Conservation (phyloP, 2,113 vertebrate genomes). For the Salminus brasiliensis region DNA sequence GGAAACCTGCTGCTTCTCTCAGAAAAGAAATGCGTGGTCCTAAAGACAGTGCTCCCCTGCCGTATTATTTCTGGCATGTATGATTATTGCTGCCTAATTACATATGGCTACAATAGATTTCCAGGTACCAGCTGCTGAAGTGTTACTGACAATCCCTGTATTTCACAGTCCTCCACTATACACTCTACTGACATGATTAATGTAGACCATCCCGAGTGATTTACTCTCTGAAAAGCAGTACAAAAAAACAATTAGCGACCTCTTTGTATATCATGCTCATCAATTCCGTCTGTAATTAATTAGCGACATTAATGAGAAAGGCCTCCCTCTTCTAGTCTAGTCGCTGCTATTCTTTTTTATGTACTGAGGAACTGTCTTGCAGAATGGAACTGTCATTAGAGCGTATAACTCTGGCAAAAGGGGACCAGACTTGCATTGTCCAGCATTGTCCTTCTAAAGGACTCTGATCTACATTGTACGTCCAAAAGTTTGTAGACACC, state of each 20-base stretch:
- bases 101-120: constrained; percentile 9
- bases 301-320: constrained; percentile 17
- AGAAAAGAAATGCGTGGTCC: neutral
- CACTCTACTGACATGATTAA: neutral
- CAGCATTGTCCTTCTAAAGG: neutral
- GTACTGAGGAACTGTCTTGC: constrained; percentile 11
- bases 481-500: neutral
- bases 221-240: neutral
- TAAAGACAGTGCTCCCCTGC: neutral
- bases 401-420: constrained; percentile 4
- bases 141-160: neutral
- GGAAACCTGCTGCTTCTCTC: neutral
- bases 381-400: neutral
- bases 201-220: neutral
- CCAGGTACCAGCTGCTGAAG: neutral
- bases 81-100: constrained; percentile 26
- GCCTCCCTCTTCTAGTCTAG: neutral
- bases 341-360: neutral
- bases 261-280: constrained; percentile 25
- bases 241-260: constrained; percentile 28
- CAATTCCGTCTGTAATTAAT: constrained; percentile 12
- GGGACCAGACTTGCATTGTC: neutral
- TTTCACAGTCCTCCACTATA: neutral
- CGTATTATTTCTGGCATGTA: neutral
- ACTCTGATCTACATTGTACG: neutral